Evolutionary conservation across 64 coral and sea anemone genomes (phyloP).

Genomic region (Actinia tenebrosa): DNA sequence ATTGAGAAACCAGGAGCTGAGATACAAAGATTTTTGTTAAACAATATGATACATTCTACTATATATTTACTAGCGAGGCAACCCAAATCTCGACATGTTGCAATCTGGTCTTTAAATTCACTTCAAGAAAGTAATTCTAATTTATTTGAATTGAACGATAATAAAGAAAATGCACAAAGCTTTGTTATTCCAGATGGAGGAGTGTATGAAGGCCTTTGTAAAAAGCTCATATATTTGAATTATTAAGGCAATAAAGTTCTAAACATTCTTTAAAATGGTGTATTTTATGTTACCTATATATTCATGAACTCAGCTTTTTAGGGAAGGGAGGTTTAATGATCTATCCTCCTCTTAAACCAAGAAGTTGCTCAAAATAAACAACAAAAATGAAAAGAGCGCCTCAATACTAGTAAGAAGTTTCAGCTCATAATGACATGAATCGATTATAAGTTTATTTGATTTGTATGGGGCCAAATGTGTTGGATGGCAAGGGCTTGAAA

Average conservation of each 20-base stretch:
- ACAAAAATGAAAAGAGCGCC: too few relatives aligned
- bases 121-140: slow-evolving; percentile 80
- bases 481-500: too few relatives aligned
- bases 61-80: slow-evolving; percentile 67
- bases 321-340: too few relatives aligned
- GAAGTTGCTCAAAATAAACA: too few relatives aligned
- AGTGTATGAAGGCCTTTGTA: slow-evolving; percentile 43
- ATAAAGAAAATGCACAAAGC: slow-evolving; percentile 30
- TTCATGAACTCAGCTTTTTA: too few relatives aligned
- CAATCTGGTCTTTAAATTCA: slow-evolving; percentile 53
- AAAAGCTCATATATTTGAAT: slow-evolving; percentile 49
- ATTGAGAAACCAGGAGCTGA: not conserved
- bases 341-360: too few relatives aligned
- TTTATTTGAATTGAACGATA: slow-evolving; percentile 73
- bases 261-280: too few relatives aligned
- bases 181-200: slow-evolving; percentile 67
- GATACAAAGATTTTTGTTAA: not conserved
- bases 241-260: not conserved
- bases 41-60: slow-evolving; percentile 15
- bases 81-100: slow-evolving; percentile 82
- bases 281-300: too few relatives aligned
- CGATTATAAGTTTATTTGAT: too few relatives aligned
- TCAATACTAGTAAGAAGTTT: too few relatives aligned
- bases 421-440: too few relatives aligned
- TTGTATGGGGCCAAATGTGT: too few relatives aligned